phyloP scores from a whole-genome alignment of 2,797 vertebrate genomes.

The Phalanger gymnotis region DNA sequence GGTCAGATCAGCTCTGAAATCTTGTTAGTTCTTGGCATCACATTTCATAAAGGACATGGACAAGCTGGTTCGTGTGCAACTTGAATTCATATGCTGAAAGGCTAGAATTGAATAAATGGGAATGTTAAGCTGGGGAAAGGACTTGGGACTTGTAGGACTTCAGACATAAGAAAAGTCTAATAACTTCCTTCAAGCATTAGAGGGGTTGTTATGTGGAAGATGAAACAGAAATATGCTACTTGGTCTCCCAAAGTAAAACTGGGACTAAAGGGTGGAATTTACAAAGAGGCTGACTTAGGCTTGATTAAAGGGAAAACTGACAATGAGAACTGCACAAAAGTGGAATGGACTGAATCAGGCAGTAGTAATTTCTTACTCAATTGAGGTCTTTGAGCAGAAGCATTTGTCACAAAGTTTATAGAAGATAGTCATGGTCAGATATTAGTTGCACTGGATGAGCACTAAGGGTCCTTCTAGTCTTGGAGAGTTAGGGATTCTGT shows the following conservation, averaged over 20 bases:
- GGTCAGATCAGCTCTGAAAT: neutral
- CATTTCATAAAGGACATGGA: neutral
- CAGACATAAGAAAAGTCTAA: neutral
- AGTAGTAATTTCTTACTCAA: neutral
- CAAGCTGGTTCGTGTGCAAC: neutral
- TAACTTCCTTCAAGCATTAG: neutral
- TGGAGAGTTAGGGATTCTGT: neutral
- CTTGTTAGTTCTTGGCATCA: neutral
- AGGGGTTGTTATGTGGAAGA: neutral
- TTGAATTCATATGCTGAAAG: neutral
- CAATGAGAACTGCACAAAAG: neutral
- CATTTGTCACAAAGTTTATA: neutral
- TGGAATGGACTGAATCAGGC: neutral
- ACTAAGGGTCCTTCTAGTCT: neutral
- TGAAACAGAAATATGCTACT: neutral
- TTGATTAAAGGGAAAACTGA: neutral
- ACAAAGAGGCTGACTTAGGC: neutral
- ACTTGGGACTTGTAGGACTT: neutral
- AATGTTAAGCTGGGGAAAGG: neutral
- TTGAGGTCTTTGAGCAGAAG: neutral
- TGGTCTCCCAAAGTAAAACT: neutral
- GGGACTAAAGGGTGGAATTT: neutral
- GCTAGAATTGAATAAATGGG: neutral
- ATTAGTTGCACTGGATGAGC: neutral
- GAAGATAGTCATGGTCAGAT: neutral